phyloP scores from a whole-genome alignment of 2,888 invertebrate species.

The Drosophila kanekoi region DNA sequence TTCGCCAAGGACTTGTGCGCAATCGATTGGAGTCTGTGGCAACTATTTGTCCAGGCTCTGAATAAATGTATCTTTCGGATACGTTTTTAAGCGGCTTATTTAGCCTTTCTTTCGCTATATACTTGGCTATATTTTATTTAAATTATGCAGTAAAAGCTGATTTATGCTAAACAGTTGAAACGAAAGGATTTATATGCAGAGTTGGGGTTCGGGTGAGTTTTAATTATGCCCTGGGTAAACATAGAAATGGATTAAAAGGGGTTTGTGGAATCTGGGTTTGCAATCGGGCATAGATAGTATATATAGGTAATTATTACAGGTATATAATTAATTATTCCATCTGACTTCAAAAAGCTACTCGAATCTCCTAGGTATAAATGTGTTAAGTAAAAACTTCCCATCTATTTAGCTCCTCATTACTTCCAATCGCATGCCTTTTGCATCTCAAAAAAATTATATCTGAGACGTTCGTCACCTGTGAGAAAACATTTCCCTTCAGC shows the following conservation, averaged over 20 bases:
- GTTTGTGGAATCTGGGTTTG: no score
- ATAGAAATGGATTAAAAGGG: background rate
- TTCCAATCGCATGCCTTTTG: no score
- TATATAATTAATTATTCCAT: no score
- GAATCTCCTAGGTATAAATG: background rate
- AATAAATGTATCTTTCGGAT: slow-evolving; percentile 21
- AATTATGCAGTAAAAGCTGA: slow-evolving; percentile 54
- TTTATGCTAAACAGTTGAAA: slow-evolving; percentile 56
- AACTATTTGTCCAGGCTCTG: slow-evolving; percentile 48
- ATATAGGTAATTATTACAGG: no score
- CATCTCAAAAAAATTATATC: no score
- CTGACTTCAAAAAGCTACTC: no score
- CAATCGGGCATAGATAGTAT: no score
- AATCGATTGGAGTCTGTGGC: slow-evolving; percentile 55
- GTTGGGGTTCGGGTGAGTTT: background rate
- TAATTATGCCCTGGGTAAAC: background rate
- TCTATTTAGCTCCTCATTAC: no score
- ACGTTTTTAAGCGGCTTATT: slow-evolving; percentile 47
- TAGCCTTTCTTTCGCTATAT: slow-evolving; percentile 1
- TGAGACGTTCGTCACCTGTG: background rate
- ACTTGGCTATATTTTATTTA: slow-evolving; percentile 33
- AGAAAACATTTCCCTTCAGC: background rate
- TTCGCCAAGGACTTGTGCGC: slow-evolving; percentile 38
- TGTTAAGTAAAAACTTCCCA: background rate
- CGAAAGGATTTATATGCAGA: slow-evolving; percentile 23